Evolutionary conservation across 1,140 invertebrate genomes (phyloP), one percentile per base, ranked within the genome.

Genomic region (Saccostrea echinata): DNA sequence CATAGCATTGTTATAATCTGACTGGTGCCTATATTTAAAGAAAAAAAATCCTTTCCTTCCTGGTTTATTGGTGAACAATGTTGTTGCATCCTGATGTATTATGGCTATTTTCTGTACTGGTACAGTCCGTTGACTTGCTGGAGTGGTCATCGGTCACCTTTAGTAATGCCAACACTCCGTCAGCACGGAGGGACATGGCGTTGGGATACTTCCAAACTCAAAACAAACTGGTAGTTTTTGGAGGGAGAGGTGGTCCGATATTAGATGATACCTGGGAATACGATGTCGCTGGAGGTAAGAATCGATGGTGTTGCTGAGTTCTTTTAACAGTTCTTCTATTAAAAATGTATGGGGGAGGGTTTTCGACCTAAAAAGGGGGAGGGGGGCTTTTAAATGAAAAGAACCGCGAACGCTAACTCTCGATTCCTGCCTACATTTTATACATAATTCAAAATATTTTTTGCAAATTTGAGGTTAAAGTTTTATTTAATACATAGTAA

Each of bases 181-280:
- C 52, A 33, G 83, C 55, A n/a, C 52, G 83, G 52, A 84, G 83
- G 53, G 83, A 84, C 52, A 55, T 53, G 30, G 83, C 83, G 8
- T 8, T 84, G 6, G 83, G 83, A 12, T 84, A 57, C 30, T 61
- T 53, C 9, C 35, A 51, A 24, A 51, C 35, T 24, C 35, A 51
- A 12, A 84, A n/a, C 53, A 55, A 61, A 27, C 43, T 84, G 30
- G 30, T 84, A 24, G 30, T 84, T 33, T 84, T 84, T 33, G 83
- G 83, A 61, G 83, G 83, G 6, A 51, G 52, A n/a, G 52, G 52
- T 57, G 53, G 52, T 3, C 52, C 52, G 4, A 83, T 83, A 21
- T 27, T 30, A 27, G 27, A 84, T 24, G 83, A 84, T 61, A 84
- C 83, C 30, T 84, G 83, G 83, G 52, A 51, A 21, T 84, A 61